A percentile compares a stretch with the other conserved stretches of the same genome.
Evolutionary conservation across 2,797 vertebrate genomes (phyloP).

Genomic region (Lagorchestes hirsutus): DNA sequence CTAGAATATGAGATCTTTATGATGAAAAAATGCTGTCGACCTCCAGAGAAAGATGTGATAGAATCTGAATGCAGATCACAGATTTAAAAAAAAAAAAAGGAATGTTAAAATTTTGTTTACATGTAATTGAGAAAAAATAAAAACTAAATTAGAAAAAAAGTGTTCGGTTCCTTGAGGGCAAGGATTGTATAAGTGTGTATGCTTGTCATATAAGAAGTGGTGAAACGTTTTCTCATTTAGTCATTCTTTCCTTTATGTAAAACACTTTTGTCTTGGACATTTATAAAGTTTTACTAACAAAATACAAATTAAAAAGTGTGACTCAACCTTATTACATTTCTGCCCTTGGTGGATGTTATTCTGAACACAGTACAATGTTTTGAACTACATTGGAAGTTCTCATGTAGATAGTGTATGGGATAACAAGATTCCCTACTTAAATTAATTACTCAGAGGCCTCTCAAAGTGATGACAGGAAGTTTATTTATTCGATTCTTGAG

Average conservation of each 20-base stretch:
- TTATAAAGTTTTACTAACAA: not conserved
- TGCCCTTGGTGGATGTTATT: not conserved
- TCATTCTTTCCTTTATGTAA: not conserved
- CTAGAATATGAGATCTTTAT: not conserved
- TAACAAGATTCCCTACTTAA: too few species aligned
- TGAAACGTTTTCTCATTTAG: not conserved
- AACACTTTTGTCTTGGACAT: not conserved
- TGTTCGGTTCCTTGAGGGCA: not conserved
- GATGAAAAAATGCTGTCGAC: too few species aligned
- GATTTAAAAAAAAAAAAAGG: too few species aligned
- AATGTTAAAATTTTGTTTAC: too few species aligned
- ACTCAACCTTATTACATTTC: not conserved
- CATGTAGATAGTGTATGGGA: not conserved
- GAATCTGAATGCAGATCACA: too few species aligned
- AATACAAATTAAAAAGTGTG: not conserved
- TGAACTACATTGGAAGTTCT: not conserved
- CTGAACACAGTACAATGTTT: not conserved
- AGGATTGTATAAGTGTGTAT: not conserved
- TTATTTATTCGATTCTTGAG: too few species aligned
- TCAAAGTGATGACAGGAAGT: too few species aligned
- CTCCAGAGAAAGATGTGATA: too few species aligned
- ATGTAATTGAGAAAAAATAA: too few species aligned
- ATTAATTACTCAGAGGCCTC: too few species aligned
- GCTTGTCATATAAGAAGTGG: not conserved
- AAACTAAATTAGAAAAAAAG: too few species aligned